These are phyloP conservation scores for Marasmarcha lunaedactyla DNA, from an alignment of 2,888 invertebrate species.

Conservation along the genomic window DNA sequence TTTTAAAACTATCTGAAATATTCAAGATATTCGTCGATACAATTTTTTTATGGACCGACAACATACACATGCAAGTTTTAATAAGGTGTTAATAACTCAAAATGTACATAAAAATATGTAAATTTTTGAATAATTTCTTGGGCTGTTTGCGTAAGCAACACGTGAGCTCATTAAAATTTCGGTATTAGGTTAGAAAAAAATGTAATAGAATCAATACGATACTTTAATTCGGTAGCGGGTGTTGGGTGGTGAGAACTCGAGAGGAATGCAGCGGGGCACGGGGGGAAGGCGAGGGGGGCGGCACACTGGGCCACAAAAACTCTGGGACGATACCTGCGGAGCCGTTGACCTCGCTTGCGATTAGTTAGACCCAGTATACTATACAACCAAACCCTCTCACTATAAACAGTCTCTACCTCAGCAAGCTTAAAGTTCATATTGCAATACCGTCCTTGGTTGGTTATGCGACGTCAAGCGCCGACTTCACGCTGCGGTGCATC, in stretches of 20 bases:
- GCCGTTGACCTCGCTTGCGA: slow-evolving; percentile 56
- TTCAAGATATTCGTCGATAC: too few relatives aligned
- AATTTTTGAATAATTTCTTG: too few relatives aligned
- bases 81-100: too few relatives aligned
- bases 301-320: slow-evolving; percentile 38
- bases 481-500: slow-evolving; percentile 33
- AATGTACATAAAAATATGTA: too few relatives aligned
- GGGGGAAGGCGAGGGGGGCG: slow-evolving; percentile 25
- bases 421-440: background rate
- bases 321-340: slow-evolving; percentile 52
- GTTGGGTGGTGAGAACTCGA: background rate
- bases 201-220: slow-evolving; percentile 30
- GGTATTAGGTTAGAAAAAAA: background rate
- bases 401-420: background rate
- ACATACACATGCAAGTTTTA: too few relatives aligned
- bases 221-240: background rate
- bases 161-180: too few relatives aligned
- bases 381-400: background rate
- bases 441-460: slow-evolving; percentile 5
- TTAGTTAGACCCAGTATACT: slow-evolving; percentile 19
- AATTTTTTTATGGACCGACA: too few relatives aligned
- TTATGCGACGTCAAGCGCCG: slow-evolving; percentile 2
- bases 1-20: too few relatives aligned
- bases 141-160: too few relatives aligned
- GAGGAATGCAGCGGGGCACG: slow-evolving; percentile 11